phyloP scores from a whole-genome alignment of 92 coral and sea anemone species.

The Epizoanthus rinbou region DNA sequence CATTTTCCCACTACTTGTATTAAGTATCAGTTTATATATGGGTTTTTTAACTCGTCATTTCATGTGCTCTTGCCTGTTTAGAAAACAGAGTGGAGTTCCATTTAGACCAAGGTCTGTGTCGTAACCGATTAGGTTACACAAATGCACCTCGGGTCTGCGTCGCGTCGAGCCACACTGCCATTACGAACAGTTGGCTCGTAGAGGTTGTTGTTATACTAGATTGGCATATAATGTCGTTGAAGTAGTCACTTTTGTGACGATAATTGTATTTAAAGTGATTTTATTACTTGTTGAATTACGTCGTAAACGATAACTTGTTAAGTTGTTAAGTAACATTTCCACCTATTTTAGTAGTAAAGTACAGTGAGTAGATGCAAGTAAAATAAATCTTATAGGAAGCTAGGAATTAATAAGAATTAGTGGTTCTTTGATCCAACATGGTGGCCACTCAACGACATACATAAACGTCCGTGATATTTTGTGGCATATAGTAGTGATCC shows the following conservation, averaged over 20 bases:
- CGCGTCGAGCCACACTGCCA: neutral
- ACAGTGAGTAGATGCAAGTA: neutral
- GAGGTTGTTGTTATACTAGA: conserved; percentile 27
- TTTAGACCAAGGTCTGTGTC: neutral
- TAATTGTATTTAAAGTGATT: conserved; percentile 26
- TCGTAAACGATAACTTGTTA: neutral
- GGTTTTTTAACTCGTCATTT: conserved; percentile 27
- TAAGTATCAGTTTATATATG: conserved; percentile 13
- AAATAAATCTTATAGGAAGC: neutral
- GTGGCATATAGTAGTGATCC: conserved; percentile 10
- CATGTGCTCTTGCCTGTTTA: neutral
- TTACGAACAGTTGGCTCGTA: neutral
- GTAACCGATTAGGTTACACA: neutral
- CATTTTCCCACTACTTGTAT: conserved; percentile 9
- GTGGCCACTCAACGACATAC: neutral
- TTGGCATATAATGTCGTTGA: conserved; percentile 62
- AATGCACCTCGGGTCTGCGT: neutral
- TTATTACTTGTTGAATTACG: no score
- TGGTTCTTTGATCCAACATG: conserved; percentile 39
- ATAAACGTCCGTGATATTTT: neutral
- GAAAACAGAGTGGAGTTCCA: neutral
- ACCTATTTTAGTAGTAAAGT: neutral
- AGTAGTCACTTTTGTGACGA: conserved; percentile 60
- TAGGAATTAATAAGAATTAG: neutral
- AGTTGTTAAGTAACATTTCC: conserved; percentile 1